Percentiles rank a stretch among this genome's conserved stretches.
These are phyloP conservation scores for Rhinella marina DNA, from an alignment of 2,797 vertebrate species.

Conservation along the genomic window DNA sequence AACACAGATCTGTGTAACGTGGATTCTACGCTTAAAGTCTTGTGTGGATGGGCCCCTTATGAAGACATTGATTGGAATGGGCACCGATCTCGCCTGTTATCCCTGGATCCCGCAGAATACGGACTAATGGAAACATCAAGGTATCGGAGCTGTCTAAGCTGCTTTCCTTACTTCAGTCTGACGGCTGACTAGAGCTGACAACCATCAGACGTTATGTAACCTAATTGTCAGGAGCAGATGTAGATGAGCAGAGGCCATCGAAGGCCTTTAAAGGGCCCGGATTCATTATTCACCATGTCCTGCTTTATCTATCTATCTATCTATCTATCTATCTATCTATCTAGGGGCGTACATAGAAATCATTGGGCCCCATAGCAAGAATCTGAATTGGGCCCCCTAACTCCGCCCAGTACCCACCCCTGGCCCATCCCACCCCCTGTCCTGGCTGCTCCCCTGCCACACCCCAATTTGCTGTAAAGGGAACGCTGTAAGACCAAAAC, in stretches of 20 bases:
- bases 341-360: too few relatives aligned
- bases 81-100: neutral
- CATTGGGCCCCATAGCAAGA: too few relatives aligned
- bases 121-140: neutral
- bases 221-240: neutral
- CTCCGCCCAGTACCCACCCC: too few relatives aligned
- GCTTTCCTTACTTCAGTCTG: neutral
- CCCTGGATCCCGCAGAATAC: neutral
- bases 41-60: neutral
- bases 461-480: too few relatives aligned
- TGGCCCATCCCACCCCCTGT: too few relatives aligned
- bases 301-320: too few relatives aligned
- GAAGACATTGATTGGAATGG: neutral
- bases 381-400: too few relatives aligned
- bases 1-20: neutral
- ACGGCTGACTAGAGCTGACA: neutral
- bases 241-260: neutral
- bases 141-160: slow-evolving; percentile 8
- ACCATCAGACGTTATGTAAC: neutral
- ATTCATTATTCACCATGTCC: neutral
- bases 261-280: neutral
- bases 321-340: too few relatives aligned
- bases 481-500: too few relatives aligned
- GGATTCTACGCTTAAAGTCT: neutral
- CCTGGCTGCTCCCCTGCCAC: too few relatives aligned